These are phyloP conservation scores for Phengaris arion DNA, from an alignment of 2,888 invertebrate genomes.

Conservation along the genomic window DNA sequence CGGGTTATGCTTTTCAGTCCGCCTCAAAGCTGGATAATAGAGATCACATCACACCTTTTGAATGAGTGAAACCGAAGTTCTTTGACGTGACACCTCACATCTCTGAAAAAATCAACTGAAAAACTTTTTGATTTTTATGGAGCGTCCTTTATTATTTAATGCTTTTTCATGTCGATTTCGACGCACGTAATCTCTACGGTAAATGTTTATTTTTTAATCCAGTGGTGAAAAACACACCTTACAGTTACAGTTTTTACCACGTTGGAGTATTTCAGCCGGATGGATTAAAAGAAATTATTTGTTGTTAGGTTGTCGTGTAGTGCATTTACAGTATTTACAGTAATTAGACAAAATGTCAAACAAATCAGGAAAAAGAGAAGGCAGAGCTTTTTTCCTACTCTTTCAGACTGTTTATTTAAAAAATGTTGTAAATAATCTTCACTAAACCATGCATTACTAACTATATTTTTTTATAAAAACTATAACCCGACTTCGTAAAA, in stretches of 20 bases:
- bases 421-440: too few species aligned
- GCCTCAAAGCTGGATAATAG: slow-evolving; percentile 21
- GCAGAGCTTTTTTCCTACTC: too few species aligned
- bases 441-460: too few species aligned
- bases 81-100: slow-evolving; percentile 2
- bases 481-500: too few species aligned
- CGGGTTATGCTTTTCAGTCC: background rate
- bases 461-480: too few species aligned
- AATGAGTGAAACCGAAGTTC: slow-evolving; percentile 26
- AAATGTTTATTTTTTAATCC: background rate
- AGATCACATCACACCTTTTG: slow-evolving; percentile 27
- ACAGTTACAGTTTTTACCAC: background rate
- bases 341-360: background rate
- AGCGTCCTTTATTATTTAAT: slow-evolving; percentile 18
- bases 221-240: background rate
- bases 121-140: slow-evolving; percentile 14
- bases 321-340: background rate
- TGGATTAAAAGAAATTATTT: slow-evolving; percentile 1
- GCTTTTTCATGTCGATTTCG: slow-evolving; percentile 10
- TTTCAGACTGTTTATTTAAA: too few species aligned
- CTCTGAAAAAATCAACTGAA: slow-evolving; percentile 19
- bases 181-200: background rate
- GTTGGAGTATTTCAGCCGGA: background rate
- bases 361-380: background rate
- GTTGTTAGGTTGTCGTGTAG: background rate